Conservation (phyloP, 1,140 invertebrate species). For the Trypoxylus dichotomus region DNA sequence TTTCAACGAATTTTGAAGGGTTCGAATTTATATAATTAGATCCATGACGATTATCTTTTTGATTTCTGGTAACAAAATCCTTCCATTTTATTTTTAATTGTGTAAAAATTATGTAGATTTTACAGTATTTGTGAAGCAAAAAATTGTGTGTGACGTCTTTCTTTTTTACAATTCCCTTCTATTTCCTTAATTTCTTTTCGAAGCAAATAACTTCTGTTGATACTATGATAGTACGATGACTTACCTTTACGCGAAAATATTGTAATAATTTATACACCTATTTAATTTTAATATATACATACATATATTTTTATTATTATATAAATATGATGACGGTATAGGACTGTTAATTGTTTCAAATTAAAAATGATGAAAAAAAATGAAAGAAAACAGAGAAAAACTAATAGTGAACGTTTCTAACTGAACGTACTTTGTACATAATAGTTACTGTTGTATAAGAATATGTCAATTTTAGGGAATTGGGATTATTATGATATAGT, state of each 20-base stretch:
- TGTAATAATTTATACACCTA: conserved; percentile 47
- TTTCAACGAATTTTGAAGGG: too few relatives aligned
- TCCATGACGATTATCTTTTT: background rate
- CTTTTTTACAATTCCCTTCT: conserved; percentile 13
- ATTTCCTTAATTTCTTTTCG: background rate
- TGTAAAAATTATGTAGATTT: background rate
- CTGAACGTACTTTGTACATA: conserved; percentile 47
- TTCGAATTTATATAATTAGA: background rate
- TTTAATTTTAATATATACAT: conserved; percentile 41
- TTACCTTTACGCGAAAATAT: conserved; percentile 35
- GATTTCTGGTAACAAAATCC: background rate
- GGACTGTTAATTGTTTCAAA: conserved; percentile 48
- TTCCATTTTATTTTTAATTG: background rate
- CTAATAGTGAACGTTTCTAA: conserved; percentile 31
- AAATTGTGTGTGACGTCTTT: background rate
- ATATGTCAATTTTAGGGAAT: conserved; percentile 55
- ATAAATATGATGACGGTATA: conserved; percentile 40
- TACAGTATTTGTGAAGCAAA: background rate
- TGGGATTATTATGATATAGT: conserved; percentile 49
- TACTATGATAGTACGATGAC: conserved; percentile 28
- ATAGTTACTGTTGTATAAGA: conserved; percentile 53
- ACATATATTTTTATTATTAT: conserved; percentile 48
- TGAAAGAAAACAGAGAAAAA: conserved; percentile 20
- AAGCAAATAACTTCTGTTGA: conserved; percentile 18
- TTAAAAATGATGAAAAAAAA: conserved; percentile 10